Evolutionary conservation across 2,888 invertebrate genomes (phyloP).

Genomic region (Cephalotes varians): DNA sequence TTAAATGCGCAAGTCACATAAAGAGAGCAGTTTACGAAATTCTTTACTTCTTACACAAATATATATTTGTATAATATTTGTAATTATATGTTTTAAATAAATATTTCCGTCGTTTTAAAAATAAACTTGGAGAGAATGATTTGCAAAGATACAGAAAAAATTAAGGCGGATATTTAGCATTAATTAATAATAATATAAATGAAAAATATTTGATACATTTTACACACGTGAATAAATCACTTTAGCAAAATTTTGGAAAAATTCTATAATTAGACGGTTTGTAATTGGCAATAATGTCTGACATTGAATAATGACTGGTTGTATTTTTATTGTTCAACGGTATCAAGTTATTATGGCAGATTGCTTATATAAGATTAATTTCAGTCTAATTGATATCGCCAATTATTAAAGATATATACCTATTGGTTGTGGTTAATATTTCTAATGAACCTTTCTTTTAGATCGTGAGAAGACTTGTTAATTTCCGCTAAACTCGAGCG

Average conservation of each 20-base stretch:
- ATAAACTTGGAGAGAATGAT: background rate
- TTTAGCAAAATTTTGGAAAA: background rate
- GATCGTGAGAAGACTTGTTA: constrained; percentile 5
- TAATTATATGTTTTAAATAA: background rate
- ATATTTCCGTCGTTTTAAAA: background rate
- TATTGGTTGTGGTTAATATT: background rate
- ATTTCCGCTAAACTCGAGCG: constrained; percentile 30
- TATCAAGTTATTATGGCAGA: background rate
- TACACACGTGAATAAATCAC: background rate
- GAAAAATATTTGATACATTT: background rate
- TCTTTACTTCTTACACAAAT: no score
- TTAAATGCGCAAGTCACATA: constrained; percentile 14
- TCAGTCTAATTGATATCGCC: background rate
- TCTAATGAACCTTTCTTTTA: background rate
- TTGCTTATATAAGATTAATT: background rate
- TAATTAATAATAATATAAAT: background rate
- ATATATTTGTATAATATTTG: background rate
- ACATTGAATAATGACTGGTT: background rate
- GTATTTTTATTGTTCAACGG: background rate
- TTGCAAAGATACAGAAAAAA: background rate
- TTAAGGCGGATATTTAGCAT: background rate
- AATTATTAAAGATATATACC: background rate
- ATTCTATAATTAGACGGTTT: background rate
- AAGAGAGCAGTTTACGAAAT: background rate
- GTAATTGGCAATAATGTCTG: background rate